Base-by-base conservation (phyloP, 2,888 invertebrate species). In the Liodrosophila aerea region DNA sequence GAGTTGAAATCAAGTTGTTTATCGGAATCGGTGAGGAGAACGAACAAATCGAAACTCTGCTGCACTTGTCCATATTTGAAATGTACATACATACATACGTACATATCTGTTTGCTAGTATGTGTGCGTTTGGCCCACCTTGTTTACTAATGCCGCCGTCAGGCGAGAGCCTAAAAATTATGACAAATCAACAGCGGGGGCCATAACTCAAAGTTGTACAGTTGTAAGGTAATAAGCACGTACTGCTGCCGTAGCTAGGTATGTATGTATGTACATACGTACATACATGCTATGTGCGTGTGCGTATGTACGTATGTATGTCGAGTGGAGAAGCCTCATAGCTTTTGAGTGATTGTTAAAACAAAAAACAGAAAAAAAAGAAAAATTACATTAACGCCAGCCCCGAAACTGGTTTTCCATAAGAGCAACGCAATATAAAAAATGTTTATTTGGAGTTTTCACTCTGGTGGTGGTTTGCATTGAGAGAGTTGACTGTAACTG, bases 1-100 rank as follows among this genome's bases (percentile, higher is more conserved):
- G 78, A 78, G 78, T 78, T 73, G 73, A 67, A 72, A 54, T 64
- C 58, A 64, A 72, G 72, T 72, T 72, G 64, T 57, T 69, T 69
- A 64, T 69, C 70, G 70, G 69, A 69, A 46, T 3, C 15, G 22
- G 41, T 45, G 53, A 53, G 46, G 31, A 50, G 29, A 50, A 46
- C 54, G 22, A 8, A n/a, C 33, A 15, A 36, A 40, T 54, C 43
- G n/a, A n/a, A n/a, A n/a, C 29, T 49, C 29, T 47, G 61, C 47
- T 70, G 70, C 69, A 70, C 69, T 65, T 70, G 70, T 50, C 18
- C 50, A 47, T 62, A 45, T 53, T 18, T 37, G 18, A 53, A 45
- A 31, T 30, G 37, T 18, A 39, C 13, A 18, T 12, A 53, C 52
- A 11, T 9, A 16, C 9, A 11, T 13, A 39, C 39, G 18, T n/a